Percentiles rank a stretch among this genome's conserved stretches.
Evolutionary conservation across 2,797 vertebrate species (phyloP).

Genomic region (Orientallactaga sibirica): DNA sequence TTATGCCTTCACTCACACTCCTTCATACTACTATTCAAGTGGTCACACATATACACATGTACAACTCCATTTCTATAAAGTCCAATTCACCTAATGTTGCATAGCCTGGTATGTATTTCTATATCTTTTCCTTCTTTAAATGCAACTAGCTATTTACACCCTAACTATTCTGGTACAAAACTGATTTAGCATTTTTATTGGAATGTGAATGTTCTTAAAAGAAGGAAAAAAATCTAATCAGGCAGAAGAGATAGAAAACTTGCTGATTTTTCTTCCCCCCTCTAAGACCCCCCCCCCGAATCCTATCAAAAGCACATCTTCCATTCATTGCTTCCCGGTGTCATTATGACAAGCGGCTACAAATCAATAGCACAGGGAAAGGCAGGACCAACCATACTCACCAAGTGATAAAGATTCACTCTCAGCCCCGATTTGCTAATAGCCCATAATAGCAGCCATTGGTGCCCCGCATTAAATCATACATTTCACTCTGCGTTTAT

Average conservation of each 20-base stretch:
- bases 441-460: constrained; percentile 95
- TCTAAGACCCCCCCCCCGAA: constrained; percentile 85
- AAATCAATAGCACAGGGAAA: constrained; percentile 91
- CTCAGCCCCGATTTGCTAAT: constrained; percentile 94
- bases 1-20: constrained; percentile 22
- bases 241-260: constrained; percentile 92
- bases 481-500: constrained; percentile 92
- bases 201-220: constrained; percentile 92
- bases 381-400: constrained; percentile 88
- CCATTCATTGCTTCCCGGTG: constrained; percentile 92
- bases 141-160: constrained; percentile 90
- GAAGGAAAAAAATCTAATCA: constrained; percentile 92
- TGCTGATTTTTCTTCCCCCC: constrained; percentile 89
- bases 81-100: constrained; percentile 70
- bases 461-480: constrained; percentile 95
- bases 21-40: neutral
- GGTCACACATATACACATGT: neutral
- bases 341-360: constrained; percentile 92
- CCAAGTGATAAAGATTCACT: constrained; percentile 90
- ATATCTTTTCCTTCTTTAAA: constrained; percentile 86
- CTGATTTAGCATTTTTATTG: constrained; percentile 93
- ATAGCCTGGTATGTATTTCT: constrained; percentile 83
- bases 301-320: constrained; percentile 92
- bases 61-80: constrained; percentile 73
- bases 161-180: constrained; percentile 90